A percentile compares a stretch with the other conserved stretches of the same genome.
Conservation (phyloP, 2,797 vertebrate species). For the Enteromius unitaeniatus region DNA sequence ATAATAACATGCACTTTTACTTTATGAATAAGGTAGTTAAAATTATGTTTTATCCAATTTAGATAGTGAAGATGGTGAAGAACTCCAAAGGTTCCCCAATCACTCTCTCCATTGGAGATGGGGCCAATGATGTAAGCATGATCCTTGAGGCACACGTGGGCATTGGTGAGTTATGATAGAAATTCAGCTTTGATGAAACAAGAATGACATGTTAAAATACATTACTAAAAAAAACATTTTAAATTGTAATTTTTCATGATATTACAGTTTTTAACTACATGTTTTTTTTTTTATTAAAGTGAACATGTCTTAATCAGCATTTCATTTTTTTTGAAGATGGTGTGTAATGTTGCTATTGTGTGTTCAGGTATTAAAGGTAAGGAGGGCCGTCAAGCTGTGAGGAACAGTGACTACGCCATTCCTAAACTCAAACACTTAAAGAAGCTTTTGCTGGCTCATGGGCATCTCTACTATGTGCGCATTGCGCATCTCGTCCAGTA, state of each 20-base stretch:
- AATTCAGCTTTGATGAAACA: background rate
- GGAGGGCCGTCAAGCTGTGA: conserved; percentile 94
- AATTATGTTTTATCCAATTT: conserved; percentile 44
- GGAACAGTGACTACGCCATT: conserved; percentile 98
- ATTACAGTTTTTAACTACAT: background rate
- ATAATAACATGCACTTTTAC: background rate
- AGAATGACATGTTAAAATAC: background rate
- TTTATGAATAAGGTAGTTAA: background rate
- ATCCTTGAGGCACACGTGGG: conserved; percentile 98
- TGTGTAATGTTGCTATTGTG: background rate
- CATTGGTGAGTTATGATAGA: conserved; percentile 84
- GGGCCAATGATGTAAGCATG: conserved; percentile 99
- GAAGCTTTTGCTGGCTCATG: conserved; percentile 92
- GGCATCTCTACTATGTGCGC: conserved; percentile 97
- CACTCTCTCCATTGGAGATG: conserved; percentile 93
- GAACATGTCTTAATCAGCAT: background rate
- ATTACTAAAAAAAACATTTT: background rate
- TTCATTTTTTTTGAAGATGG: background rate
- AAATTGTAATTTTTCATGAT: no score
- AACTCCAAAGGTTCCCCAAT: conserved; percentile 93
- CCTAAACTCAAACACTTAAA: conserved; percentile 97
- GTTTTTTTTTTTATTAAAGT: background rate
- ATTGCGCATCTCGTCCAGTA: conserved; percentile 98
- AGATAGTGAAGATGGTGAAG: conserved; percentile 99
- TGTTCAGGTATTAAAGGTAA: conserved; percentile 93